phyloP scores from a whole-genome alignment of 2,113 vertebrate genomes.

The Rallus limicola region DNA sequence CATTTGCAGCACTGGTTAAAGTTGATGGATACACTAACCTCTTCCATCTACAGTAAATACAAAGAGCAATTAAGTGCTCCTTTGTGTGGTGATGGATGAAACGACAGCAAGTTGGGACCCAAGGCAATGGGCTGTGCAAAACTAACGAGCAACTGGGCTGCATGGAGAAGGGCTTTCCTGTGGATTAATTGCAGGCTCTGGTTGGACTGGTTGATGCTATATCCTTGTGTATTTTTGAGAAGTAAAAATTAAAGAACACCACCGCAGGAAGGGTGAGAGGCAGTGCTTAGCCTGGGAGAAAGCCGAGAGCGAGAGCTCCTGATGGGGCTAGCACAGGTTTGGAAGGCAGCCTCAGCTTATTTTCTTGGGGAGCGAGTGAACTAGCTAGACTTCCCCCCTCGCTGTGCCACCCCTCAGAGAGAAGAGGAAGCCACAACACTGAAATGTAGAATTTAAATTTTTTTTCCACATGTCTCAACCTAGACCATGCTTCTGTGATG shows the following conservation, averaged over 20 bases:
- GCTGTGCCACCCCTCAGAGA: background rate
- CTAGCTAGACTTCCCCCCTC: background rate
- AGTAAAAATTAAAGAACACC: background rate
- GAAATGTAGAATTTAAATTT: background rate
- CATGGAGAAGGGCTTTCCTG: background rate
- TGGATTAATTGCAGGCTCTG: background rate
- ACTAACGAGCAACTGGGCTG: background rate
- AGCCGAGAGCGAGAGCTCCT: background rate
- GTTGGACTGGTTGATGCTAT: background rate
- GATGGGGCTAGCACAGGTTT: accelerated
- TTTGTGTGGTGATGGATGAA: constrained; percentile 43
- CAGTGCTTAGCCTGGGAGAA: background rate
- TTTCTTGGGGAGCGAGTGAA: background rate
- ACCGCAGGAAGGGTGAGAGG: background rate
- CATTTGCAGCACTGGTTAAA: background rate
- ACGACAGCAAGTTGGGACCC: background rate
- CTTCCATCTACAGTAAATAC: constrained; percentile 7
- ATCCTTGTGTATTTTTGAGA: background rate
- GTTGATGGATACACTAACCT: constrained; percentile 42
- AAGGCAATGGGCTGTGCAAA: background rate
- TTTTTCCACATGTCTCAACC: background rate
- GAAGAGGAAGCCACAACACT: background rate
- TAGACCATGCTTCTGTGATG: background rate
- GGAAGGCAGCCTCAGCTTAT: background rate
- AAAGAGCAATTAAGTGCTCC: constrained; percentile 44